These are phyloP conservation scores for Chaunax sp. DNA, from an alignment of 2,797 vertebrate genomes.

Conservation along the genomic window DNA sequence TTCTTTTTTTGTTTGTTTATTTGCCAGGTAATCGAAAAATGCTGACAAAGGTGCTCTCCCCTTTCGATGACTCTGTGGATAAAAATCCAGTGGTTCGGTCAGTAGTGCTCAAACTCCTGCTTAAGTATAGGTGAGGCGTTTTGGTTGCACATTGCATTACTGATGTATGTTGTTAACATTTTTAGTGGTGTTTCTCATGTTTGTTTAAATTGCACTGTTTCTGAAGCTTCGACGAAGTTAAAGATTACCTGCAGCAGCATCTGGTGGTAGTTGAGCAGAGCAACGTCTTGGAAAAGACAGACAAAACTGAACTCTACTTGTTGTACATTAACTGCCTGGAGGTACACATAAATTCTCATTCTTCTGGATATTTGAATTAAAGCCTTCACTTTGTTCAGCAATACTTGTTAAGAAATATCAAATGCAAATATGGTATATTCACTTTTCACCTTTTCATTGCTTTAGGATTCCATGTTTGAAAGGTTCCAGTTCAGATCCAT, in stretches of 20 bases:
- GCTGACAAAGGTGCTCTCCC: conserved; percentile 91
- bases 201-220: conserved; percentile 19
- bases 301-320: conserved; percentile 91
- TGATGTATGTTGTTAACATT: fast-evolving
- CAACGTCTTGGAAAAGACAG: conserved; percentile 80
- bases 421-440: neutral
- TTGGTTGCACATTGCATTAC: neutral
- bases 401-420: neutral
- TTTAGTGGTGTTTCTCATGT: neutral
- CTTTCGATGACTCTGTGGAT: conserved; percentile 92
- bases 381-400: neutral
- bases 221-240: conserved; percentile 89
- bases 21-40: conserved; percentile 61
- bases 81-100: conserved; percentile 94
- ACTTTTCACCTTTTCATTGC: neutral
- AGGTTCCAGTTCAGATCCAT: conserved; percentile 78
- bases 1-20: conserved; percentile 1
- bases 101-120: conserved; percentile 92
- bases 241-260: conserved; percentile 87
- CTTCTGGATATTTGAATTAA: neutral
- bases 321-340: conserved; percentile 94
- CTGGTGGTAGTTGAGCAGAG: conserved; percentile 86
- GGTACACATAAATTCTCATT: conserved; percentile 71
- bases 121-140: conserved; percentile 92
- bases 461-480: conserved; percentile 92